A percentile compares a stretch with the other conserved stretches of the same genome.
These are phyloP conservation scores for Cryptophagus acutangulus DNA, from an alignment of 2,888 invertebrate species.

Conservation along the genomic window DNA sequence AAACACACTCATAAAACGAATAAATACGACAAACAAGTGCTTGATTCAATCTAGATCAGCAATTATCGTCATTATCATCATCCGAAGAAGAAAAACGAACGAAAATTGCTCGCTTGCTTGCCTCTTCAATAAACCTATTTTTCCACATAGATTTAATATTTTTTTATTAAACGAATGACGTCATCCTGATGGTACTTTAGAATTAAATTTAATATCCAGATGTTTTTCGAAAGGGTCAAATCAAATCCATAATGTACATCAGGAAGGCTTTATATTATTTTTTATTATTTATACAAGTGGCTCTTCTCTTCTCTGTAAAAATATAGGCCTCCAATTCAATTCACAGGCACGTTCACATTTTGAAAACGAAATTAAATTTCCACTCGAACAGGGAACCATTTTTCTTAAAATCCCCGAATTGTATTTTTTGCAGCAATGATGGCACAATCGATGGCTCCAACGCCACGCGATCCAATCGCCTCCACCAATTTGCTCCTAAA, in stretches of 20 bases:
- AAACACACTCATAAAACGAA: slow-evolving; percentile 4
- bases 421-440: slow-evolving; percentile 52
- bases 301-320: too few species aligned
- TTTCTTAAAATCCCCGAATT: too few species aligned
- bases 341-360: too few species aligned
- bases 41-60: slow-evolving; percentile 4
- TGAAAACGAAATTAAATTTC: too few species aligned
- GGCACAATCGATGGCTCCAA: slow-evolving; percentile 51
- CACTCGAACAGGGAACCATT: too few species aligned
- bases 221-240: slow-evolving; percentile 33
- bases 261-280: too few species aligned
- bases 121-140: neutral
- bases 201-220: slow-evolving; percentile 23
- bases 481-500: slow-evolving; percentile 54
- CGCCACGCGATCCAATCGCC: slow-evolving; percentile 48
- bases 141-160: neutral
- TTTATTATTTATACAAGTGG: too few species aligned
- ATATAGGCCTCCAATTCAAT: too few species aligned
- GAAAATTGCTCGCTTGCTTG: neutral
- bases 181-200: neutral
- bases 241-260: neutral
- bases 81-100: neutral
- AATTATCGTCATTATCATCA: neutral
- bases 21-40: slow-evolving; percentile 8
- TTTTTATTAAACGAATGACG: neutral